Evolutionary conservation across 2,797 vertebrate genomes (phyloP), one percentile per base, ranked within the genome.

Genomic region (Tauraco hartlaubi): DNA sequence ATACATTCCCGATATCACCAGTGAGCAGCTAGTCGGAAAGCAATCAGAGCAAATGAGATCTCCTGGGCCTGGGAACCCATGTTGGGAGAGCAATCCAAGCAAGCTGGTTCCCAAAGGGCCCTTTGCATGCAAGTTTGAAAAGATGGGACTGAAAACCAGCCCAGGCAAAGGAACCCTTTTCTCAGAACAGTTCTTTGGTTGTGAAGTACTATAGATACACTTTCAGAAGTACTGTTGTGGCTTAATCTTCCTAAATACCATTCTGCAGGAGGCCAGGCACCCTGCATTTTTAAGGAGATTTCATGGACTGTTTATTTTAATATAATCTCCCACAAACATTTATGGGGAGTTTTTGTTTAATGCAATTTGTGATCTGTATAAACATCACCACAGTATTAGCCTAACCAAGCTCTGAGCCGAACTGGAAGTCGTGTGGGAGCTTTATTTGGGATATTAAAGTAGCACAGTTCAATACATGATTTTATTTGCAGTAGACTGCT

Each of bases 401-500:
- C 55, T 94, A 93, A 85, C 68, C 58, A 51, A 94, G 88, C 72
- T 71, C 44, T 39, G 52, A 96, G 83, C 72, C 13, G 83, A 91
- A 87, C 74, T 54, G 41, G 61, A 88, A 97, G 87, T 63, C 33
- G 5, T 25, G 74, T 96, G 78, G 86, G 89, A 97, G 82, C 91
- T 90, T 69, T 96, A 95, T 96, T 96, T 90, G 75, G 87, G 72
- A 88, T 87, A 96, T 92, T 84, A 26, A 82, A 96, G 95, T 74
- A 94, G 84, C 93, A 94, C 52, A 68, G 71, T 95, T 96, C 93
- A 93, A 94, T 95, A 93, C 74, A 91, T 77, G 58, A 92, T 97
- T 97, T 97, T 97, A 97, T 98, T 97, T 95, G 72, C 88, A 94
- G 81, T 78, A 94, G 89, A 64, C 85, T 96, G 66, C 92, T 94